Conservation (phyloP, 2,797 vertebrate species). For the Threskiornis aethiopicus region DNA sequence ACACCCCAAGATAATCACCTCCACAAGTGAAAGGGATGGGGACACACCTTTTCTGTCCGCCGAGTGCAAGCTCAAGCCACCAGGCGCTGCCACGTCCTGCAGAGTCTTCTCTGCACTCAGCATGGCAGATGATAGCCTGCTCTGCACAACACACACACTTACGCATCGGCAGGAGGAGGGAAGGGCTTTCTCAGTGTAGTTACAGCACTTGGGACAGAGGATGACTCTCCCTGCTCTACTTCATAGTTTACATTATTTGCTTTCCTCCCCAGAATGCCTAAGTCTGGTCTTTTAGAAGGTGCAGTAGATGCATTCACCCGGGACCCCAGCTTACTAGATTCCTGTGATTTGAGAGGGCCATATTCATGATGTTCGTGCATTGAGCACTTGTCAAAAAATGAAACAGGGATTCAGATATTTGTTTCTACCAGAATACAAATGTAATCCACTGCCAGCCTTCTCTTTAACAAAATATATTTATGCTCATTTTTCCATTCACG, state of each 20-base stretch:
- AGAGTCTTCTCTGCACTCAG: not conserved
- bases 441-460: not conserved
- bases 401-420: not conserved
- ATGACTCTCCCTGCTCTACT: not conserved
- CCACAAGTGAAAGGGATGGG: not conserved
- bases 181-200: not conserved
- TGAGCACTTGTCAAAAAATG: not conserved
- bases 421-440: not conserved
- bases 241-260: not conserved
- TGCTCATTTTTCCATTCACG: not conserved
- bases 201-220: not conserved
- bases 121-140: not conserved
- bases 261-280: not conserved
- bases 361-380: not conserved
- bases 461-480: not conserved
- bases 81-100: fast-evolving
- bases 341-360: not conserved
- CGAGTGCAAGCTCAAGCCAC: fast-evolving
- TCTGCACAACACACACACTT: not conserved
- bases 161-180: not conserved
- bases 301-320: not conserved
- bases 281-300: not conserved
- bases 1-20: not conserved
- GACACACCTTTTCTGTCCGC: fast-evolving
- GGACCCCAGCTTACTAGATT: not conserved